Conservation (phyloP, 1,140 invertebrate genomes). For the Aradophagus sp. region DNA sequence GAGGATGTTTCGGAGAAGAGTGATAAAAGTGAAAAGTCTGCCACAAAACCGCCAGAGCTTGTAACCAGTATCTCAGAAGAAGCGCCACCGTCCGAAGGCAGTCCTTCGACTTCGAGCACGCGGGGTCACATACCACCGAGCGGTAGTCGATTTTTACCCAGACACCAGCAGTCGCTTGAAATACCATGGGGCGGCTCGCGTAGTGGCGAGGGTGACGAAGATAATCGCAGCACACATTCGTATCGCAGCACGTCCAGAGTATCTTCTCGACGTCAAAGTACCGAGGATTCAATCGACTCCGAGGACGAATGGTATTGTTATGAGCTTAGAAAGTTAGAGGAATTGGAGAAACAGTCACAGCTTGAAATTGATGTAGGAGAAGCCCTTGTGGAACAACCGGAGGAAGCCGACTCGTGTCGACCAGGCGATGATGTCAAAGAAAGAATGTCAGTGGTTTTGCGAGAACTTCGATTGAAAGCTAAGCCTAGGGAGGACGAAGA, state of each 20-base stretch:
- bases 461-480: slow-evolving; percentile 83
- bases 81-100: slow-evolving; percentile 76
- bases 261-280: slow-evolving; percentile 91
- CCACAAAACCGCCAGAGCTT: slow-evolving; percentile 68
- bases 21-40: slow-evolving; percentile 65
- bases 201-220: slow-evolving; percentile 83
- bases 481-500: slow-evolving; percentile 65
- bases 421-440: slow-evolving; percentile 84
- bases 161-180: slow-evolving; percentile 86
- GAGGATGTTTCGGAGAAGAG: slow-evolving; percentile 67
- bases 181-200: slow-evolving; percentile 80
- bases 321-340: slow-evolving; percentile 88
- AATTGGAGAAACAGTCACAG: slow-evolving; percentile 85
- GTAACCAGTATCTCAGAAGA: slow-evolving; percentile 72
- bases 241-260: slow-evolving; percentile 88
- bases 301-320: slow-evolving; percentile 96
- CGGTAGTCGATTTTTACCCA: slow-evolving; percentile 77
- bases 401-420: slow-evolving; percentile 75
- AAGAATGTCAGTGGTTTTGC: slow-evolving; percentile 84
- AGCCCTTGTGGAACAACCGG: slow-evolving; percentile 78
- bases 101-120: slow-evolving; percentile 79
- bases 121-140: slow-evolving; percentile 72
- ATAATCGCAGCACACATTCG: slow-evolving; percentile 89
- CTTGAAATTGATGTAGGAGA: slow-evolving; percentile 79
- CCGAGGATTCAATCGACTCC: slow-evolving; percentile 93